These are phyloP conservation scores for Notodromas monacha DNA, from an alignment of 2,888 invertebrate genomes.

Conservation along the genomic window DNA sequence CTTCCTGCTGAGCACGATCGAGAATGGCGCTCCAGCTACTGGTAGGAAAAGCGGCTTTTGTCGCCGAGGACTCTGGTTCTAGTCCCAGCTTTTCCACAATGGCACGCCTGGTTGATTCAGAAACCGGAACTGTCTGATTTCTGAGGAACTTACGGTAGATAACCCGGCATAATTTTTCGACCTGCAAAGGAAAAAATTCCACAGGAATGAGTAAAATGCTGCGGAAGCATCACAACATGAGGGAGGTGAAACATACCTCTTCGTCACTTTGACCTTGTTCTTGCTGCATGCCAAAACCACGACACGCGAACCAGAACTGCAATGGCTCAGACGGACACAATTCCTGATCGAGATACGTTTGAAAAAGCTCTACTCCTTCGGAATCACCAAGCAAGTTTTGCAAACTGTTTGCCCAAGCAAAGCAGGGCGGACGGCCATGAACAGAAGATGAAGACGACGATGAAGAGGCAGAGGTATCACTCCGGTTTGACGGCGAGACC, in stretches of 20 bases:
- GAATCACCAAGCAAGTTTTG: slow-evolving; percentile 51
- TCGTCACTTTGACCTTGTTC: too few relatives aligned
- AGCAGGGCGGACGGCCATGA: slow-evolving; percentile 28
- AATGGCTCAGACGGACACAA: slow-evolving; percentile 12
- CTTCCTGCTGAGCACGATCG: slow-evolving; percentile 45
- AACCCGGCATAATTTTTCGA: too few relatives aligned
- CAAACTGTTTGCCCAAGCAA: slow-evolving; percentile 61
- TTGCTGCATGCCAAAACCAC: too few relatives aligned
- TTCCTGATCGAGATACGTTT: slow-evolving; percentile 18
- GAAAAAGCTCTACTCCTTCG: slow-evolving; percentile 60
- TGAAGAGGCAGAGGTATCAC: too few relatives aligned
- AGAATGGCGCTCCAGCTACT: slow-evolving; percentile 47
- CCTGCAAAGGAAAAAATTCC: too few relatives aligned
- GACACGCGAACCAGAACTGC: slow-evolving; percentile 17
- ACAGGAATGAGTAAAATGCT: too few relatives aligned
- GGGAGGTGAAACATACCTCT: too few relatives aligned
- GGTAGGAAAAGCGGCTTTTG: slow-evolving; percentile 15
- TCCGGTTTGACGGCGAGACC: too few relatives aligned
- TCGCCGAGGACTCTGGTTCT: too few relatives aligned
- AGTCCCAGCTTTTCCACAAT: slow-evolving; percentile 38
- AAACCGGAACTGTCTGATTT: slow-evolving; percentile 44
- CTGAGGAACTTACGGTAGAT: slow-evolving; percentile 25
- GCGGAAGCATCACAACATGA: too few relatives aligned
- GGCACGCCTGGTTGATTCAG: slow-evolving; percentile 40
- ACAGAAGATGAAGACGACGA: slow-evolving; percentile 16